Base-by-base conservation (phyloP, 2,888 invertebrate species). In the Idaea biselata region DNA sequence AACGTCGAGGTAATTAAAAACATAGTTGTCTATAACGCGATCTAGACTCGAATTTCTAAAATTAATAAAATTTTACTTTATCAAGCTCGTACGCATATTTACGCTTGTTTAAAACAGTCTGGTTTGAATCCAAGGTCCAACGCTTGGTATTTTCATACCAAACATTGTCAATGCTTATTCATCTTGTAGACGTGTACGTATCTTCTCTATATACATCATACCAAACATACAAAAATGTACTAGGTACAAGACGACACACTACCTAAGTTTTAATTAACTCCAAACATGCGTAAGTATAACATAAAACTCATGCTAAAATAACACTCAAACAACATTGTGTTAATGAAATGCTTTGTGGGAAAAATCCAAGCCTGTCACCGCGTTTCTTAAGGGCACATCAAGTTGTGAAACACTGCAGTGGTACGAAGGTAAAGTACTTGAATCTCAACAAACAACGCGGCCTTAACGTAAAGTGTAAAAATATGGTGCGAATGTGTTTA, bases 341-440 rank as follows among this genome's bases (percentile, higher is more conserved):
- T 62, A 57, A n/a, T 25, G 16, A 55, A 58, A 55, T 54, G 53
- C 44, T 6, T 16, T 53, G 31, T 44, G 55, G 33, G 60, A 67
- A 73, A 77, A 76, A 76, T 73, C 84, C 86, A 86, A 88, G 87
- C 86, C 83, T 83, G 78, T 69, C 81, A 79, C 81, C 76, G 68
- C 62, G 60, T 64, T 61, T 58, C 60, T 68, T 66, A 62, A 65
- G 61, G 65, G 62, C 67, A 66, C 67, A 66, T 44, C 58, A 60
- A 55, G 63, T 44, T 14, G 14, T 44, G 14, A 44, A 44, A 44
- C 44, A 44, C 44, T 44, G 44, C 11, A 11, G 44, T 44, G 44
- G 44, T 44, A 44, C 44, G 14, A 44, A 44, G 44, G 44, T 44
- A 44, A 44, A 44, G 7, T 44, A 11, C 44, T 44, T 11, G 44